Evolutionary conservation across 2,888 invertebrate genomes (phyloP).

Genomic region (Marronus borbonicus): DNA sequence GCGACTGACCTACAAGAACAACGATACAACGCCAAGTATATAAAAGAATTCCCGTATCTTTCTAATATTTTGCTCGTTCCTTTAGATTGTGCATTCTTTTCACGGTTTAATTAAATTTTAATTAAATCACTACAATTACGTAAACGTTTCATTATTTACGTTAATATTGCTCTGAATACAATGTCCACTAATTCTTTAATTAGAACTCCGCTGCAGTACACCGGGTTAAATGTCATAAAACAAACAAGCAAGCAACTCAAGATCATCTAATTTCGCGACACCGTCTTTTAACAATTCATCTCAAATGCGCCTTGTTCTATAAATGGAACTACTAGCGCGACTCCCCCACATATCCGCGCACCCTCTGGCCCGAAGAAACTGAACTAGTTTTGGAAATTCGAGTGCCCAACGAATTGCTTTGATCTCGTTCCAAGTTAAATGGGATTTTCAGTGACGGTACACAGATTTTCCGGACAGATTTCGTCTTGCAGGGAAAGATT

Average conservation of each 20-base stretch:
- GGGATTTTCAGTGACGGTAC: constrained; percentile 15
- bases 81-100: no score
- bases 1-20: no score
- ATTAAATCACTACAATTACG: no score
- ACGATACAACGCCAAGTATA: no score
- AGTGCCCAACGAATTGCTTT: constrained; percentile 40
- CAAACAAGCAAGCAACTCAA: constrained; percentile 13
- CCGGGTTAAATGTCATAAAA: neutral
- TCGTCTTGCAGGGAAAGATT: neutral
- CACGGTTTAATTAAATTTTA: no score
- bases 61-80: no score
- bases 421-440: constrained; percentile 40
- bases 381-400: constrained; percentile 39
- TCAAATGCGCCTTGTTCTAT: constrained; percentile 8
- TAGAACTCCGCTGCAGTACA: neutral
- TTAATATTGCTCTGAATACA: no score
- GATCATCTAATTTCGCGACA: constrained; percentile 20
- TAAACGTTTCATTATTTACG: no score
- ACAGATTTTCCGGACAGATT: constrained; percentile 28
- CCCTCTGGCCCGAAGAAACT: constrained; percentile 8
- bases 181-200: neutral
- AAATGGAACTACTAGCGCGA: constrained; percentile 21
- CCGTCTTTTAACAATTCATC: constrained; percentile 36
- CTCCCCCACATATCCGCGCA: neutral
- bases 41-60: no score